These are phyloP conservation scores for Xenus cinereus DNA, from an alignment of 2,113 vertebrate genomes.

Conservation along the genomic window DNA sequence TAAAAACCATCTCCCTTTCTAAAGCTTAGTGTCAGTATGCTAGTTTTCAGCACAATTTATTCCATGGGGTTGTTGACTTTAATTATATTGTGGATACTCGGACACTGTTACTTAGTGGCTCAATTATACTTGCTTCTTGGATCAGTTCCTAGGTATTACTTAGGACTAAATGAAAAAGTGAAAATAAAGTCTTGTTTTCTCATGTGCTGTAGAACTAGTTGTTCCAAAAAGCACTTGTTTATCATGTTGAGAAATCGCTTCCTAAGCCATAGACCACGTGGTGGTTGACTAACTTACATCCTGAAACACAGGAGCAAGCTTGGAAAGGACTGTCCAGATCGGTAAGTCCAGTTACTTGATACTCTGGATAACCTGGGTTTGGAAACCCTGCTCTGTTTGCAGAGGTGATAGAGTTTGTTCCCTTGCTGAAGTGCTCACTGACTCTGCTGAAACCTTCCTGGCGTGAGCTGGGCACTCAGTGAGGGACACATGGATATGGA, in stretches of 20 bases:
- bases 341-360: not conserved
- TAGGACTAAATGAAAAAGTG: conserved; percentile 42
- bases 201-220: conserved; percentile 63
- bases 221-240: conserved; percentile 65
- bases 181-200: conserved; percentile 64
- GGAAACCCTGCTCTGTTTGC: not conserved
- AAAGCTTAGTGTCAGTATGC: conserved; percentile 52
- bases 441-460: not conserved
- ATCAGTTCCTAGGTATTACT: conserved; percentile 43
- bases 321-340: not conserved
- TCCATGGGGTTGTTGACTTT: conserved; percentile 61
- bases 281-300: not conserved
- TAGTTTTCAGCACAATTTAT: conserved; percentile 55
- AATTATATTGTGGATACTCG: conserved; percentile 49
- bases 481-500: not conserved
- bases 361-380: not conserved
- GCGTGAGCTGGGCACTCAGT: not conserved
- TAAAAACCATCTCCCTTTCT: conserved; percentile 30
- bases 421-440: not conserved
- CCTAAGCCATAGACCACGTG: not conserved
- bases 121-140: conserved; percentile 50
- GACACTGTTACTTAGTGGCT: conserved; percentile 46
- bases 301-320: not conserved
- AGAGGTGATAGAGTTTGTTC: not conserved
- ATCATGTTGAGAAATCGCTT: conserved; percentile 40